phyloP scores from a whole-genome alignment of 1,140 invertebrate species.

The Pseudomyrmex cubaensis region DNA sequence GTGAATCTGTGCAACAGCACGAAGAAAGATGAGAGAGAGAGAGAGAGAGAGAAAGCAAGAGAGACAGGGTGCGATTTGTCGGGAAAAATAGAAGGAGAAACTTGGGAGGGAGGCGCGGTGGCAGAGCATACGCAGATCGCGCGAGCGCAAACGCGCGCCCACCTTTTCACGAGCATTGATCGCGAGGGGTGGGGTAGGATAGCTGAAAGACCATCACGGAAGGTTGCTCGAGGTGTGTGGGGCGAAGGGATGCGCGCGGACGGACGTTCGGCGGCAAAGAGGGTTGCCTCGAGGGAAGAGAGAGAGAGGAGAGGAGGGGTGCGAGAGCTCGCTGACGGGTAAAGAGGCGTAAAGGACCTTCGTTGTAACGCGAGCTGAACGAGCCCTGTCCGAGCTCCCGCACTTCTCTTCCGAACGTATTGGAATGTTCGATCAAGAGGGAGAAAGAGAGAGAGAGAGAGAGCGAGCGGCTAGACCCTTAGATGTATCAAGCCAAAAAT shows the following conservation, averaged over 20 bases:
- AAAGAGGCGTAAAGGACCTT: slow-evolving; percentile 66
- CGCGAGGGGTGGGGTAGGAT: slow-evolving; percentile 71
- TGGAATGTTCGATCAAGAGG: slow-evolving; percentile 39
- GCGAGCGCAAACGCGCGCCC: slow-evolving; percentile 81
- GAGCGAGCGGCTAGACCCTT: background rate
- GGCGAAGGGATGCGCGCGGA: slow-evolving; percentile 52
- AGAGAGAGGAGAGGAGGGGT: slow-evolving; percentile 1
- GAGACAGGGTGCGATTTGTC: background rate
- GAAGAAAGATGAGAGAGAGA: slow-evolving; percentile 1
- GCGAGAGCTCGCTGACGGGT: slow-evolving; percentile 67
- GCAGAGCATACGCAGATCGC: slow-evolving; percentile 82
- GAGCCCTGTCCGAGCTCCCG: slow-evolving; percentile 28
- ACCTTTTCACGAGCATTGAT: slow-evolving; percentile 83
- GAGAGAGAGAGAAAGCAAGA: background rate
- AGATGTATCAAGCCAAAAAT: background rate
- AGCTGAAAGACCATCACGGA: slow-evolving; percentile 66
- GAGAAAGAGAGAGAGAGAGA: background rate
- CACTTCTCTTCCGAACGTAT: slow-evolving; percentile 30
- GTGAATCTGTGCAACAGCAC: slow-evolving; percentile 12
- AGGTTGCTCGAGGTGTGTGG: slow-evolving; percentile 29
- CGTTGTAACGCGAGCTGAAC: slow-evolving; percentile 52
- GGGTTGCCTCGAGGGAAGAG: slow-evolving; percentile 60
- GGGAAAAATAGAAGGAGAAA: background rate
- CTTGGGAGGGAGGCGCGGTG: slow-evolving; percentile 37
- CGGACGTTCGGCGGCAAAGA: slow-evolving; percentile 58